Evolutionary conservation across 2,888 invertebrate genomes (phyloP), one percentile per base, ranked within the genome.

Genomic region (Globia sparganii): DNA sequence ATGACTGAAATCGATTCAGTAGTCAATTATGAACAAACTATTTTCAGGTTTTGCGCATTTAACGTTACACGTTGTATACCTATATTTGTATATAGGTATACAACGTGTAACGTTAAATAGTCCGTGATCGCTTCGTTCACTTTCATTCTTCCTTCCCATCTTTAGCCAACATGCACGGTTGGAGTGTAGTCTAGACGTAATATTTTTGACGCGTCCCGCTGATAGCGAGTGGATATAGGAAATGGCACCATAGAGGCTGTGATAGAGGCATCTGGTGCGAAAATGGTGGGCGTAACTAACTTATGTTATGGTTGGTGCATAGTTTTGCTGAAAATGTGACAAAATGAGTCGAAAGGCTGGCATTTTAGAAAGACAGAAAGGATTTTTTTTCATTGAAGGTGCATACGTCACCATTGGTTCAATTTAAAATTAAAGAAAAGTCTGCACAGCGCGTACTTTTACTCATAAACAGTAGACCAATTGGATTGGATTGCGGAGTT

Each of bases 141-240:
- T 73, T 84, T 76, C 65, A n/a, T 68, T 49, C 75, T 64, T 43
- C 15, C 15, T 21, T 49, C 34, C 62, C 28, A 65, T 69, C 53
- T 69, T 80, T 40, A 58, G 65, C 43, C 43, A 67, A 43, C 58
- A 56, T 46, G 53, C 59, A 49, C 43, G 68, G 59, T 34, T 75
- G 72, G 70, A 74, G 87, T 75, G 72, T 70, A 74, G 87, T 87
- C 87, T 88, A 87, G 87, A 87, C 88, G 76, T 75, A 80, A 85
- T 87, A 87, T 86, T 81, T 87, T 81, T 80, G 80, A 80, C 53
- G 62, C 74, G 31, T n/a, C 59, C 81, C 53, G 58, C 76, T 75
- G 77, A 87, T 87, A 88, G 70, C 65, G 75, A 75, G 69, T 49
- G 86, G 82, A 77, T 87, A 86, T 79, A 78, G 72, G 65, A 78